Percentiles rank a stretch among this genome's conserved stretches.
Evolutionary conservation across 2,113 vertebrate species (phyloP).

Genomic region (Rhodinocichla rosea): DNA sequence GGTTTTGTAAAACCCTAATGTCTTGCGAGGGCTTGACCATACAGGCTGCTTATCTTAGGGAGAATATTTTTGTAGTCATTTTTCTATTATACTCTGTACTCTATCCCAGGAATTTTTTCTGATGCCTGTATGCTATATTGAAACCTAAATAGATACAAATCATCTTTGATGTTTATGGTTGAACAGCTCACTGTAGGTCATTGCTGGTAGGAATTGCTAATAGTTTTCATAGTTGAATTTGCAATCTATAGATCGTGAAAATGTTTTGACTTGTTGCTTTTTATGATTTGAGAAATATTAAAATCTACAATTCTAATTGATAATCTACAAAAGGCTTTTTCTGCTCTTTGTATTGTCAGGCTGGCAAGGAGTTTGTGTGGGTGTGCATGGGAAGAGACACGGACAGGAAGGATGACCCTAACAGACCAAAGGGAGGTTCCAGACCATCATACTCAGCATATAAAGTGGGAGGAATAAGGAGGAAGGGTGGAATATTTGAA

Average conservation of each 20-base stretch:
- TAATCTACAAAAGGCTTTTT: neutral
- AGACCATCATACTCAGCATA: neutral
- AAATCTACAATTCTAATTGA: neutral
- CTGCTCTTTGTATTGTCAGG: fast-evolving
- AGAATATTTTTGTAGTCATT: neutral
- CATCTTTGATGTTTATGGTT: neutral
- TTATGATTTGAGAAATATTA: neutral
- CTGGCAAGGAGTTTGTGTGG: neutral
- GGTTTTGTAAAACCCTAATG: neutral
- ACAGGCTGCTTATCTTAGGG: neutral
- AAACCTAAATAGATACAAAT: neutral
- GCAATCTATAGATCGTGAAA: neutral
- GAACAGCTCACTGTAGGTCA: neutral
- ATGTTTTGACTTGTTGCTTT: neutral
- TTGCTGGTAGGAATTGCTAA: neutral
- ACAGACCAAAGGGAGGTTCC: neutral
- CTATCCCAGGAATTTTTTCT: neutral
- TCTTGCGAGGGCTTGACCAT: neutral
- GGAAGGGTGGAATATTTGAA: neutral
- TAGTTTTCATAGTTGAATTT: neutral
- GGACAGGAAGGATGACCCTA: fast-evolving
- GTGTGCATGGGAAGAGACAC: neutral
- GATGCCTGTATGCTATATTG: neutral
- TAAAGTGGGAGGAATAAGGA: neutral
- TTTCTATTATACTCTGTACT: neutral